Conservation (phyloP, 2,797 vertebrate species). For the Coluber constrictor region DNA sequence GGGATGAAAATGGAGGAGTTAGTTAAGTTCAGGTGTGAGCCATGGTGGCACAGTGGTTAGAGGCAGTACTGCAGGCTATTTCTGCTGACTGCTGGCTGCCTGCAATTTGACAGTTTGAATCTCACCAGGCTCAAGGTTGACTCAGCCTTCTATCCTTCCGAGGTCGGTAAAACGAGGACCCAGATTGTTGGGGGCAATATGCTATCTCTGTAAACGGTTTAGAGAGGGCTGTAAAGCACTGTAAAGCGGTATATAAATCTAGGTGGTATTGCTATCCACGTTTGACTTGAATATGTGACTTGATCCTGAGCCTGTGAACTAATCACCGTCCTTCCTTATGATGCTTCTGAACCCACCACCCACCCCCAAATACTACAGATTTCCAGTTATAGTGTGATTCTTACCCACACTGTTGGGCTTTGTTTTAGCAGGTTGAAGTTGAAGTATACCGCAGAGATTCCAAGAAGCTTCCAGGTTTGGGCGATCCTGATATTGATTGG, state of each 20-base stretch:
- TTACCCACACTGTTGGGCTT: background rate
- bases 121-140: no score
- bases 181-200: no score
- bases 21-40: background rate
- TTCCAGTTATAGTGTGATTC: no score
- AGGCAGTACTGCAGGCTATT: no score
- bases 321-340: background rate
- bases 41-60: no score
- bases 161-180: no score
- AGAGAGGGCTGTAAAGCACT: no score
- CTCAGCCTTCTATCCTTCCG: no score
- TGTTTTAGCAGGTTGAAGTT: slow-evolving; percentile 84
- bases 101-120: no score
- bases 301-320: background rate
- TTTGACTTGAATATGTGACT: background rate
- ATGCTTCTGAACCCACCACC: background rate
- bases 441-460: slow-evolving; percentile 97
- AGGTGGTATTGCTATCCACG: background rate
- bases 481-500: slow-evolving; percentile 98
- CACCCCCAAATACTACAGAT: background rate
- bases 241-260: no score
- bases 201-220: no score
- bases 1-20: background rate
- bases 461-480: slow-evolving; percentile 94
- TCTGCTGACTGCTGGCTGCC: no score